Conservation (phyloP, 2,888 invertebrate species). For the Drosophila merina region DNA sequence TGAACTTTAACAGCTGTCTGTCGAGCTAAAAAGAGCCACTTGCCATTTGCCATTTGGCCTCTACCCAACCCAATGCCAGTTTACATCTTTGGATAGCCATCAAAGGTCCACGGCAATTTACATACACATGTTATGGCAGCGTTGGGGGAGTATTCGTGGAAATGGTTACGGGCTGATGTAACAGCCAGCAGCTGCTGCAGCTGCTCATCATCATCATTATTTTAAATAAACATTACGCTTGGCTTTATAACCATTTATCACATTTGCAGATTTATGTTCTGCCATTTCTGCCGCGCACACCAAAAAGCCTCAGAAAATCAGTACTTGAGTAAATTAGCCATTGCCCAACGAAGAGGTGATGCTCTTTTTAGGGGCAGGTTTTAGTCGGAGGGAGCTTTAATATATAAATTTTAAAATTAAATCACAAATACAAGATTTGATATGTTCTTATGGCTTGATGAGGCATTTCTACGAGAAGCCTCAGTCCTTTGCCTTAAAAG, state of each 20-base stretch:
- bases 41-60: not conserved
- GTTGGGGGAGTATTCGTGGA: not conserved
- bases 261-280: conserved; percentile 74
- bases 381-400: no score
- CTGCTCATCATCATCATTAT: conserved; percentile 73
- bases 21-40: conserved; percentile 37
- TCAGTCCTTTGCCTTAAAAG: not conserved
- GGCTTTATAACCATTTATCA: conserved; percentile 77
- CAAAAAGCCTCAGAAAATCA: conserved; percentile 17
- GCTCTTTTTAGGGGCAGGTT: conserved; percentile 7
- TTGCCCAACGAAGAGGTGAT: conserved; percentile 15
- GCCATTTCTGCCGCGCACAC: conserved; percentile 47
- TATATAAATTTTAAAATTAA: no score
- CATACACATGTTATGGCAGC: conserved; percentile 17
- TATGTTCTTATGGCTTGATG: no score
- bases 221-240: conserved; percentile 75
- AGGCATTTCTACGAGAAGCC: no score
- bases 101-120: conserved; percentile 38
- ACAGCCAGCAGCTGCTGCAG: conserved; percentile 37
- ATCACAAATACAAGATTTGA: no score
- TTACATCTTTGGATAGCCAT: conserved; percentile 26
- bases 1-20: conserved; percentile 51
- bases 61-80: conserved; percentile 8
- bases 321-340: conserved; percentile 32
- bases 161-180: conserved; percentile 1